Conservation (phyloP, 1,140 invertebrate species). For the Cryptotermes secundus region DNA sequence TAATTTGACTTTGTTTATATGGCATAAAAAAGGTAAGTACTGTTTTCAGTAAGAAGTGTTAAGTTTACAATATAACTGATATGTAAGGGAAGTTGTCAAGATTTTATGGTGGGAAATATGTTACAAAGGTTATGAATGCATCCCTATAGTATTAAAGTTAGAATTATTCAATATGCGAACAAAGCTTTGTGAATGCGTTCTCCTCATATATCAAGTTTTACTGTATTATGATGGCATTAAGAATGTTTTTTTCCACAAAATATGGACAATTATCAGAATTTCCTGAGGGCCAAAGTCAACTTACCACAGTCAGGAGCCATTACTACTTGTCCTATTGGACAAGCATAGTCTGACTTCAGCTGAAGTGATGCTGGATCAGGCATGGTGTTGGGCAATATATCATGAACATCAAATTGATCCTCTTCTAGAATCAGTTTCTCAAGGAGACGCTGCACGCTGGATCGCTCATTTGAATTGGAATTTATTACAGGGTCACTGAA, state of each 20-base stretch:
- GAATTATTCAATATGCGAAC: too few relatives aligned
- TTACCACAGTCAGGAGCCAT: slow-evolving; percentile 87
- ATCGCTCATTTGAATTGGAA: slow-evolving; percentile 80
- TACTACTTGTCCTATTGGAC: slow-evolving; percentile 88
- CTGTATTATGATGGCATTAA: neutral
- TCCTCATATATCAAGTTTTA: too few relatives aligned
- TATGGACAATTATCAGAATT: neutral
- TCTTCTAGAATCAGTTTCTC: slow-evolving; percentile 88
- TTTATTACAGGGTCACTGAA: slow-evolving; percentile 86
- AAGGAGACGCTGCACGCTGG: slow-evolving; percentile 76
- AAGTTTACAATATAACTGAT: too few relatives aligned
- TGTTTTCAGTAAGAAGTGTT: too few relatives aligned
- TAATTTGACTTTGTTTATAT: too few relatives aligned
- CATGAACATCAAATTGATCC: slow-evolving; percentile 88
- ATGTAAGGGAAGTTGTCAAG: too few relatives aligned
- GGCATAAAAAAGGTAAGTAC: too few relatives aligned
- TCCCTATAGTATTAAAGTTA: too few relatives aligned
- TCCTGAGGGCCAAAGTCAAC: slow-evolving; percentile 35
- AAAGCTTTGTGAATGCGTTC: too few relatives aligned
- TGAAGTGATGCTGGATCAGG: slow-evolving; percentile 86
- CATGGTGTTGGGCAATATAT: slow-evolving; percentile 90
- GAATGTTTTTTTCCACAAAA: neutral
- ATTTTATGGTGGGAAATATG: too few relatives aligned
- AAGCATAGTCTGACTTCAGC: slow-evolving; percentile 88
- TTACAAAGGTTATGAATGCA: too few relatives aligned